Conservation (phyloP, 2,113 vertebrate genomes). For the Lasiurus borealis region DNA sequence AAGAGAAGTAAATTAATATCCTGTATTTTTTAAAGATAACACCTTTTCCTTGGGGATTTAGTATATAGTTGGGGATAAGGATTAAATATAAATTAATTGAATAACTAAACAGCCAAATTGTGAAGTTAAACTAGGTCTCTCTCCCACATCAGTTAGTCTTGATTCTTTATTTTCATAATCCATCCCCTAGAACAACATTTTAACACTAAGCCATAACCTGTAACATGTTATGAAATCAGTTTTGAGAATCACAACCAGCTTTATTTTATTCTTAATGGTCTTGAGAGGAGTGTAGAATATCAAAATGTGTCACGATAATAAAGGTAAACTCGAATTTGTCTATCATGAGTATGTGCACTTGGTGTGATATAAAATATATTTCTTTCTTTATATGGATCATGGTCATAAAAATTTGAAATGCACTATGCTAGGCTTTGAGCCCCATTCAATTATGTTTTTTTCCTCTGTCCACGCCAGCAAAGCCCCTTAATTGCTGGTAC, state of each 20-base stretch:
- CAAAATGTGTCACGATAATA: neutral
- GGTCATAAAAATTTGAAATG: conserved; percentile 1
- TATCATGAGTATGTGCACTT: neutral
- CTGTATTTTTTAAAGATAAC: neutral
- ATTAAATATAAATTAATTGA: conserved; percentile 17
- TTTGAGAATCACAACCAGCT: neutral
- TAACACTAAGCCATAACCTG: neutral
- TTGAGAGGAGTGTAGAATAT: neutral
- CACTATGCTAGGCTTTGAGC: neutral
- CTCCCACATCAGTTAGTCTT: neutral
- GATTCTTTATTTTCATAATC: conserved; percentile 8
- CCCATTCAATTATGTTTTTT: neutral
- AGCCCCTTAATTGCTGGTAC: neutral
- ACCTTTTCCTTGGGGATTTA: conserved; percentile 6
- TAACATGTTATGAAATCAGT: neutral
- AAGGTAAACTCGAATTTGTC: neutral
- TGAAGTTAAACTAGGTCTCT: neutral
- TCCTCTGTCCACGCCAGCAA: neutral
- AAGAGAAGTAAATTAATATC: neutral
- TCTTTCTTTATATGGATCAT: neutral
- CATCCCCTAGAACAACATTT: neutral
- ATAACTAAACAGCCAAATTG: neutral
- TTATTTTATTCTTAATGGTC: conserved; percentile 16
- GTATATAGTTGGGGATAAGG: neutral
- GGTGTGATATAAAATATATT: neutral